Evolutionary conservation across 2,888 invertebrate species (phyloP), one percentile per base, ranked within the genome.

Genomic region (Synanthedon andrenaeformis): DNA sequence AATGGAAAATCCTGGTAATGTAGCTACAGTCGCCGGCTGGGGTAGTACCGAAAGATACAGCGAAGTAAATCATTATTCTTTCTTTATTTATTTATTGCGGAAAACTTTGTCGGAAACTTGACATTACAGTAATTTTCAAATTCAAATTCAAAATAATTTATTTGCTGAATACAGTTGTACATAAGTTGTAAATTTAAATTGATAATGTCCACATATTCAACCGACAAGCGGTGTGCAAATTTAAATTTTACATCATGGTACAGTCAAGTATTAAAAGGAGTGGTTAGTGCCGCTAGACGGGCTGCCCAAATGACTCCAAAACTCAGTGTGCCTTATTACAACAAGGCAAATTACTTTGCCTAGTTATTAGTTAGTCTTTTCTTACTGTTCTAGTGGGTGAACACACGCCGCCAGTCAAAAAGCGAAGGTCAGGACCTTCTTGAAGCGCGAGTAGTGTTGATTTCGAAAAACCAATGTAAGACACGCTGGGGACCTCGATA

Each of bases 401-500:
- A 58, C 55, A n/a, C 49, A 41, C 57, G 56, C 13, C 53, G 45
- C 10, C 12, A n/a, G 14, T 48, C 19, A 6, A 35, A 35, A 35
- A 42, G 13, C 1, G 12, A 13, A 0, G 14, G 49, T 1, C 58
- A 56, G 4, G 69, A 68, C 51, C 61, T 66, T 28, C 66, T 78
- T 1, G 70, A 75, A 41, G 53, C 74, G 0, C 3, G 53, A 1
- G 76, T 75, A 1, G 55, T 50, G 12, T 61, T 79, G 0, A 68
- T 77, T 41, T 19, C 61, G 0, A 77, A 78, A 54, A 55, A 10
- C 0, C 57, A 58, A 0, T 79, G 79, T 59, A 79, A 77, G 53
- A 63, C 56, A 28, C 66, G 71, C 3, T 79, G 79, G 78, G 79
- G 79, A 1, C 58, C 61, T 1, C 65, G 74, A 0, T 79, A 79